These are phyloP conservation scores for Gallinago stenura DNA, from an alignment of 2,797 vertebrate species.

Conservation along the genomic window DNA sequence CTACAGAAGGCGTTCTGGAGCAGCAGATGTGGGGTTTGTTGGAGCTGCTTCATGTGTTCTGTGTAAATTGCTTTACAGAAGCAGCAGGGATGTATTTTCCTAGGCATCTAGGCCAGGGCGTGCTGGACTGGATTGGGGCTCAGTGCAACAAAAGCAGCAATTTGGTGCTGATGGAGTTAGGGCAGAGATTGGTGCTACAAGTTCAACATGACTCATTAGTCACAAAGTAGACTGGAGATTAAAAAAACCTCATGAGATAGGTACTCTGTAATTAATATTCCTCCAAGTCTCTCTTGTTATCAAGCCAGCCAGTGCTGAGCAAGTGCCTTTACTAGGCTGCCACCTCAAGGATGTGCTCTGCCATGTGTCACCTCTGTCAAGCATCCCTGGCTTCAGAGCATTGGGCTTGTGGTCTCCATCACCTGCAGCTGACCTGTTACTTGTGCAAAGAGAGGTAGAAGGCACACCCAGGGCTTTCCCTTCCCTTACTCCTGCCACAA, in stretches of 20 bases:
- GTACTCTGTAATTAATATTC: not conserved
- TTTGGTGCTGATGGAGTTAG: not conserved
- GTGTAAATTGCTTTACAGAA: not conserved
- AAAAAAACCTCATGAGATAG: not conserved
- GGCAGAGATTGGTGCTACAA: not conserved
- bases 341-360: not conserved
- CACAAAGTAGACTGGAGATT: not conserved
- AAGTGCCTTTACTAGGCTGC: not conserved
- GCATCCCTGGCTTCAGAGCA: not conserved
- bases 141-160: not conserved
- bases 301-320: not conserved
- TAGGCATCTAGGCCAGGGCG: not conserved
- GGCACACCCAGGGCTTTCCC: not conserved
- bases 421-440: not conserved
- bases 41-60: not conserved
- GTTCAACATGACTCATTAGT: not conserved
- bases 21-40: not conserved
- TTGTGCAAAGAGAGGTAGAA: not conserved
- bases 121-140: not conserved
- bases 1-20: not conserved
- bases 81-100: accelerated
- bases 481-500: not conserved
- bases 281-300: not conserved
- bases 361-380: not conserved
- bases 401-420: accelerated